These are phyloP conservation scores for Chloroceryle aenea DNA, from an alignment of 2,113 vertebrate genomes.

Conservation along the genomic window DNA sequence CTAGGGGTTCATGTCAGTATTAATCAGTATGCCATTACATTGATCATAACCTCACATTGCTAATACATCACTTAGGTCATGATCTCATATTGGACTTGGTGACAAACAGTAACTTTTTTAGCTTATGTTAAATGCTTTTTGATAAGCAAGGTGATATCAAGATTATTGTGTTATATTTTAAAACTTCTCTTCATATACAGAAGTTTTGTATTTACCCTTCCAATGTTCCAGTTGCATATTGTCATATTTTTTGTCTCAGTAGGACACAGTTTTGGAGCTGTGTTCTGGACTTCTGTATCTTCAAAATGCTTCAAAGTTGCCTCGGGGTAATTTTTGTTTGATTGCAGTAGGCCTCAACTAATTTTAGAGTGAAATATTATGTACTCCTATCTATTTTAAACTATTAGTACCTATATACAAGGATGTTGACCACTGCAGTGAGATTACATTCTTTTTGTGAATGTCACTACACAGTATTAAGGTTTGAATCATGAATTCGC, in stretches of 20 bases:
- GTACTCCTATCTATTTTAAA: not conserved
- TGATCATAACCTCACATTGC: not conserved
- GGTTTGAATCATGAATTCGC: not conserved
- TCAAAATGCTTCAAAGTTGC: not conserved
- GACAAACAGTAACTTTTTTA: not conserved
- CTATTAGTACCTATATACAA: not conserved
- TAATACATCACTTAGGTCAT: not conserved
- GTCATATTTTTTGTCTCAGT: not conserved
- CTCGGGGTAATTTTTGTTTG: not conserved
- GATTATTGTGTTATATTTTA: not conserved
- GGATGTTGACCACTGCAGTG: not conserved
- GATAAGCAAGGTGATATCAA: not conserved
- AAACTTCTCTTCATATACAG: not conserved
- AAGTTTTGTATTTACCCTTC: not conserved
- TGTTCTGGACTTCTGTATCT: not conserved
- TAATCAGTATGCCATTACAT: not conserved
- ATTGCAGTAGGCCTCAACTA: not conserved
- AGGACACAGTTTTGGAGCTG: not conserved
- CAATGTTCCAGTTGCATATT: not conserved
- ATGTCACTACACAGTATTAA: not conserved
- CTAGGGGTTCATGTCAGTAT: not conserved
- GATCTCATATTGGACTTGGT: not conserved
- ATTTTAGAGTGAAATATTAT: not conserved
- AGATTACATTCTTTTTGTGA: not conserved
- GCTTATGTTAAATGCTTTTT: not conserved